phyloP scores from a whole-genome alignment of 2,797 vertebrate species.

The Anabas testudineus region DNA sequence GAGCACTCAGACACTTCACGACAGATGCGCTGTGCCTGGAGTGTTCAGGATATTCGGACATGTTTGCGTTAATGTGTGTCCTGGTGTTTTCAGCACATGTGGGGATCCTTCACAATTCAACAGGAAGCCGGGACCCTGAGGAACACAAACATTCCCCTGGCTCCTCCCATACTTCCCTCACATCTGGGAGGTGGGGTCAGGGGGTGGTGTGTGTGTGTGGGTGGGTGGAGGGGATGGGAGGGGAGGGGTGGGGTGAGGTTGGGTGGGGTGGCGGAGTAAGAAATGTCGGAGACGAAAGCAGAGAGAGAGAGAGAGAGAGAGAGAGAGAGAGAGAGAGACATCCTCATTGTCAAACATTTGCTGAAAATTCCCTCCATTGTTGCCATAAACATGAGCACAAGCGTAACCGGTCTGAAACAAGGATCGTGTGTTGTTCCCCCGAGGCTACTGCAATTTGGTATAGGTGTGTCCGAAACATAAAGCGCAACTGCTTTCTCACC shows the following conservation, averaged over 20 bases:
- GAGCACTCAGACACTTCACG: conserved; percentile 12
- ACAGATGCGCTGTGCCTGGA: conserved; percentile 4
- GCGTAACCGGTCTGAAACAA: conserved; percentile 55
- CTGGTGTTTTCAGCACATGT: conserved; percentile 69
- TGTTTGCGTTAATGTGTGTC: conserved; percentile 18
- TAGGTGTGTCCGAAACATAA: conserved; percentile 60
- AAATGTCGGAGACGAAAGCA: conserved; percentile 1
- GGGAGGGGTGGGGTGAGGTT: too few relatives aligned
- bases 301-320: too few relatives aligned
- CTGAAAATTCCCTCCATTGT: conserved; percentile 15
- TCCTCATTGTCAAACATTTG: conserved; percentile 14
- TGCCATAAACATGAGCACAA: conserved; percentile 46
- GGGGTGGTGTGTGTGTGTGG: neutral
- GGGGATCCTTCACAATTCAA: conserved; percentile 69
- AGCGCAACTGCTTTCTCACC: conserved; percentile 49
- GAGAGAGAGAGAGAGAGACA: neutral
- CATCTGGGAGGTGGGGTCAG: conserved; percentile 68
- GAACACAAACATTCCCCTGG: conserved; percentile 74
- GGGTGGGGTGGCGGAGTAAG: neutral
- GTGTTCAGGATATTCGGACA: neutral
- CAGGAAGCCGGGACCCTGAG: conserved; percentile 81
- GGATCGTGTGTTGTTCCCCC: conserved; percentile 62
- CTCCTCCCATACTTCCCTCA: conserved; percentile 73
- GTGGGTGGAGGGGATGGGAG: too few relatives aligned
- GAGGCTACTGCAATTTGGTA: conserved; percentile 52